These are phyloP conservation scores for Cebidichthys violaceus DNA, from an alignment of 2,113 vertebrate species.

Conservation along the genomic window DNA sequence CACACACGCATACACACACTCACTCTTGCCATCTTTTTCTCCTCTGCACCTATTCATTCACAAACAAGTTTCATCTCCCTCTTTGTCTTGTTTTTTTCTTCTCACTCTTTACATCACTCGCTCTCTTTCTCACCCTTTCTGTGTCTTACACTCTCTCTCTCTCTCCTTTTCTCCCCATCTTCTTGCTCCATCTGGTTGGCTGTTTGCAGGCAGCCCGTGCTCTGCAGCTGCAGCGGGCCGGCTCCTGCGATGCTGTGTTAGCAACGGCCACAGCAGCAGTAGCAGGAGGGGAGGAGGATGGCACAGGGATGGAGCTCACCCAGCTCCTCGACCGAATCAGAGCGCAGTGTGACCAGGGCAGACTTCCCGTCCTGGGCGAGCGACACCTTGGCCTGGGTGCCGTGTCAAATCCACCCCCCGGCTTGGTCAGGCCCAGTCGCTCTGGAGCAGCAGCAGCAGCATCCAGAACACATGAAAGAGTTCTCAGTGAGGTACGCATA, in stretches of 20 bases:
- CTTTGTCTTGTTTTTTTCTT: slow-evolving; percentile 12
- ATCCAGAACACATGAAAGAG: slow-evolving; percentile 62
- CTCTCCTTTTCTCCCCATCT: slow-evolving; percentile 12
- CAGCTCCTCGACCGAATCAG: slow-evolving; percentile 90
- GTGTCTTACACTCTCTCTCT: neutral
- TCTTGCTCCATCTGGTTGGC: slow-evolving; percentile 53
- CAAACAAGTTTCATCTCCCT: neutral
- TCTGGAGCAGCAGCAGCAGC: slow-evolving; percentile 56
- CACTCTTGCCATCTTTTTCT: neutral
- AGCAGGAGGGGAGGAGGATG: slow-evolving; percentile 88
- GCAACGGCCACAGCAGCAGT: slow-evolving; percentile 46
- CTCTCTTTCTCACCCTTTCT: neutral
- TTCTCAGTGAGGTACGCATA: slow-evolving; percentile 74
- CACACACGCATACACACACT: neutral
- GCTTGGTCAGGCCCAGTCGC: slow-evolving; percentile 57
- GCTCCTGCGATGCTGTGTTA: slow-evolving; percentile 75
- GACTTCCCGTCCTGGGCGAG: slow-evolving; percentile 43
- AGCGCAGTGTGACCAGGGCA: slow-evolving; percentile 85
- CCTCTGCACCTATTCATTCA: slow-evolving; percentile 6
- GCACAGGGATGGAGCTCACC: slow-evolving; percentile 92
- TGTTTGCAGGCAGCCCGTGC: slow-evolving; percentile 82
- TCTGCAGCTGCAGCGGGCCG: slow-evolving; percentile 84
- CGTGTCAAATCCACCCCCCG: slow-evolving; percentile 54
- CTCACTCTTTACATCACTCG: slow-evolving; percentile 26
- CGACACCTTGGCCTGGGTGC: slow-evolving; percentile 43